A percentile compares a stretch with the other conserved stretches of the same genome.
phyloP scores from a whole-genome alignment of 2,797 vertebrate species.

The Sebastes melanostomus region DNA sequence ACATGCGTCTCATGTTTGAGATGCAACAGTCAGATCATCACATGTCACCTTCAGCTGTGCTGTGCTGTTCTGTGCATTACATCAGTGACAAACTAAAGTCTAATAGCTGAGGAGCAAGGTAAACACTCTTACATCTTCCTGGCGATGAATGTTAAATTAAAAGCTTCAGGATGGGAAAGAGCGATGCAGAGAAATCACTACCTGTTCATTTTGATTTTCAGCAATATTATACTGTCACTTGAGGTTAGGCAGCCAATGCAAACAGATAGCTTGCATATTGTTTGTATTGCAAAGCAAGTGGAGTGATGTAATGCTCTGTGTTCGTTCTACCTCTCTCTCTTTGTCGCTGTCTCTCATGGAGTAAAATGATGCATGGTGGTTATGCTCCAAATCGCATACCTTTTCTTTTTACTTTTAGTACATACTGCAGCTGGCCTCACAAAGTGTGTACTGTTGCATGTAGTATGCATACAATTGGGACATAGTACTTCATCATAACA shows the following conservation, averaged over 20 bases:
- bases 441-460: no score
- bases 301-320: constrained; percentile 3
- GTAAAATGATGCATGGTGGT: no score
- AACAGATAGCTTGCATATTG: constrained; percentile 7
- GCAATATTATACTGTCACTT: background rate
- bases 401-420: no score
- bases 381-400: rapidly evolving
- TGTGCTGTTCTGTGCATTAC: background rate
- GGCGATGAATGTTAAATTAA: background rate
- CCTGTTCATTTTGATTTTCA: background rate
- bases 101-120: background rate
- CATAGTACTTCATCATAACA: no score
- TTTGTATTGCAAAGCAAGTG: constrained; percentile 41
- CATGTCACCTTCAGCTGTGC: background rate
- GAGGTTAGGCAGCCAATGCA: background rate
- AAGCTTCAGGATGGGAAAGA: background rate
- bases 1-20: background rate
- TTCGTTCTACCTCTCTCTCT: background rate
- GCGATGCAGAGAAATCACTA: background rate
- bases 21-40: background rate
- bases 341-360: background rate
- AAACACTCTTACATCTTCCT: background rate
- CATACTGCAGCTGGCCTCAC: rapidly evolving
- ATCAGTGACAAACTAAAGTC: background rate
- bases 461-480: no score